These are phyloP conservation scores for Scopus umbretta DNA, from an alignment of 2,113 vertebrate species.

Conservation along the genomic window DNA sequence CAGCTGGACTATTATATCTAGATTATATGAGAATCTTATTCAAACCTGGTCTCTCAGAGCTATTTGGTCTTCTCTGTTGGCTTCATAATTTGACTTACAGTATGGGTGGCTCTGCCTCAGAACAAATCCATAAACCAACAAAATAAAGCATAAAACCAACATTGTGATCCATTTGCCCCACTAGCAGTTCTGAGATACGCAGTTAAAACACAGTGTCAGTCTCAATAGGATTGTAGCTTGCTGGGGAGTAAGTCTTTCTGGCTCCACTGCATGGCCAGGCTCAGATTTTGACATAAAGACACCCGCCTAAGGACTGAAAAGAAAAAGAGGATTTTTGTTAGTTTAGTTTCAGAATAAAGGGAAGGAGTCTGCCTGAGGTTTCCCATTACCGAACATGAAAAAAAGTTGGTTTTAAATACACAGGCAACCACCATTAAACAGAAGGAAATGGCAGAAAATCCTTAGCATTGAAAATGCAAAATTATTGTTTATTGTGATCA, in stretches of 20 bases:
- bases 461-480: background rate
- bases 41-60: background rate
- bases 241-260: background rate
- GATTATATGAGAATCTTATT: background rate
- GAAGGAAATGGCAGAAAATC: background rate
- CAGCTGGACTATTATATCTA: background rate
- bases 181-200: background rate
- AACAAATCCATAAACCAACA: background rate
- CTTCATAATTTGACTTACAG: background rate
- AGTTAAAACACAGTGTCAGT: background rate
- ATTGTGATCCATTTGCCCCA: background rate
- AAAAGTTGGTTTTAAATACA: background rate
- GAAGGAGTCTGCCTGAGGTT: background rate
- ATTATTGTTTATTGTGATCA: background rate
- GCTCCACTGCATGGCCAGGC: background rate
- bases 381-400: background rate
- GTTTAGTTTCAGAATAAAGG: background rate
- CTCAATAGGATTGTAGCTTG: background rate
- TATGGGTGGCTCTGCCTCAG: background rate
- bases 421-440: background rate
- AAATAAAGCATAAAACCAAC: background rate
- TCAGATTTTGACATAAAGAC: background rate
- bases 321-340: background rate
- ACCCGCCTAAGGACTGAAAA: background rate
- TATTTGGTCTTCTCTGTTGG: background rate